Evolutionary conservation across 2,113 vertebrate species (phyloP), one percentile per base, ranked within the genome.

Genomic region (Cynopterus brachyotis): DNA sequence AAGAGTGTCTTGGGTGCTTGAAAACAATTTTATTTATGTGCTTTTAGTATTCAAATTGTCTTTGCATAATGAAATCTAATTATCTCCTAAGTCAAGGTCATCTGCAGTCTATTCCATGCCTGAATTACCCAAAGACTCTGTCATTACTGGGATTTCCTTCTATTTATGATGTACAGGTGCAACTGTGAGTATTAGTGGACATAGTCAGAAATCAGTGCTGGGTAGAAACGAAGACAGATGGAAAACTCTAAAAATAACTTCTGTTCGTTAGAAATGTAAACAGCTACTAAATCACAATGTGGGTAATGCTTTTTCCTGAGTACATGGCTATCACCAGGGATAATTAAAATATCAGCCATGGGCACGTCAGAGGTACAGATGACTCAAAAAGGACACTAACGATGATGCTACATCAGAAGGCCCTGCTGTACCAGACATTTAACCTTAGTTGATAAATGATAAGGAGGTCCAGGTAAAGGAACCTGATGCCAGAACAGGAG

Each of bases 61-160:
- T 84, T 85, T 92, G 67, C 67, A 60, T 69, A 95, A 76, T 85
- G 55, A 66, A 91, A 95, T 66, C 59, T 84, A 78, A 94, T 89
- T 59, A 78, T 95, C 78, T 82, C 16, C 64, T 89, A 92, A 81
- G 53, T 55, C 72, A 93, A 81, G 78, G 91, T 85, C 73, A 30
- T 66, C 67, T 81, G 42, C 32, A 37, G 40, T 72, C 37, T 60
- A 76, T 81, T 70, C 82, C 67, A 64, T 89, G 40, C 70, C 78
- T 69, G 55, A 59, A 76, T 55, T 24, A 84, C 22, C 66, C 47
- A 9, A 64, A 78, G 20, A 70, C 37, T 28, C 37, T 70, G 37
- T 42, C 76, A 47, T 53, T 59, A 24, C 50, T 53, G 22, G 55
- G 40, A 42, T 89, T 84, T 53, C 69, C 28, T 45, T 45, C 64